Percentiles rank a stretch among this genome's conserved stretches.
phyloP scores from a whole-genome alignment of 2,888 invertebrate species.

The Bombylius major region DNA sequence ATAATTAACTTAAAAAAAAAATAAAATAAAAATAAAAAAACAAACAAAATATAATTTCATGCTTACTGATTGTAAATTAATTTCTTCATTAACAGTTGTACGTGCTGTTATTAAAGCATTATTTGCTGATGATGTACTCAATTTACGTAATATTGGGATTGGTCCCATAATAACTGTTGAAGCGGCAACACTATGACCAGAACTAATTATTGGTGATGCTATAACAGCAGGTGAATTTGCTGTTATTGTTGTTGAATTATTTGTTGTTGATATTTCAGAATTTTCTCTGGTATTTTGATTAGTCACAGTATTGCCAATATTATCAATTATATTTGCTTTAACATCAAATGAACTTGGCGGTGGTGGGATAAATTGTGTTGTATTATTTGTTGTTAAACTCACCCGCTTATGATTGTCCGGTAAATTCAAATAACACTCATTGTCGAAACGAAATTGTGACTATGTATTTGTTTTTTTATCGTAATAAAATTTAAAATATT shows the following conservation, averaged over 20 bases:
- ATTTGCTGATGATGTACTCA: constrained; percentile 38
- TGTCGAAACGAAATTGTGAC: constrained; percentile 99
- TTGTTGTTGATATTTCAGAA: too few species aligned
- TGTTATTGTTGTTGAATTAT: too few species aligned
- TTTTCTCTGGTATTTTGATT: neutral
- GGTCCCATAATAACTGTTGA: constrained; percentile 22
- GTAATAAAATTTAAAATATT: too few species aligned
- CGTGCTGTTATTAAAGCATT: constrained; percentile 42
- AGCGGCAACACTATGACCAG: constrained; percentile 8
- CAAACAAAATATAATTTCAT: constrained; percentile 20
- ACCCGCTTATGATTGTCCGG: constrained; percentile 98
- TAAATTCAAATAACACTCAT: constrained; percentile 94
- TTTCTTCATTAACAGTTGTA: constrained; percentile 42
- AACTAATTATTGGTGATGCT: constrained; percentile 23
- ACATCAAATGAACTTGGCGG: constrained; percentile 17
- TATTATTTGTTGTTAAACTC: constrained; percentile 43
- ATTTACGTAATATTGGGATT: constrained; percentile 37
- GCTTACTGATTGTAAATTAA: constrained; percentile 38
- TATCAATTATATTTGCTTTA: neutral
- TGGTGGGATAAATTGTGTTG: constrained; percentile 13
- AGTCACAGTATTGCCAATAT: constrained; percentile 1
- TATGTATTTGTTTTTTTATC: constrained; percentile 34
- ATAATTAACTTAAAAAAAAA: too few species aligned
- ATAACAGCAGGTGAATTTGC: constrained; percentile 18
- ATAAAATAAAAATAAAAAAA: constrained; percentile 12